phyloP scores from a whole-genome alignment of 2,113 vertebrate genomes.

The Loxodonta africana region DNA sequence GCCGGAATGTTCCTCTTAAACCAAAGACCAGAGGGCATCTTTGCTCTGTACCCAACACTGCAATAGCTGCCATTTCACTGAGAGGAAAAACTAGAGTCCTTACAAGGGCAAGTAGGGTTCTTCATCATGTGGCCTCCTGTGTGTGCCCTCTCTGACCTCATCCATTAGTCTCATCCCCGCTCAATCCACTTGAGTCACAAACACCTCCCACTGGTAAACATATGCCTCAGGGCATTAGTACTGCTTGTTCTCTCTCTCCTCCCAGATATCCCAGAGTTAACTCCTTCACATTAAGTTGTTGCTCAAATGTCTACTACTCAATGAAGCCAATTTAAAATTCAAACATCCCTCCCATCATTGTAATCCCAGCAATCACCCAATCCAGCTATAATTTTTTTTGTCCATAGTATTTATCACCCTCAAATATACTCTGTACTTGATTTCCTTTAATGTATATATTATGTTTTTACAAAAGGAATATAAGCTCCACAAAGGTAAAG shows the following conservation, averaged over 20 bases:
- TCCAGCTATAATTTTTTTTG: neutral
- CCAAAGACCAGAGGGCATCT: neutral
- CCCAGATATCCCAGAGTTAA: neutral
- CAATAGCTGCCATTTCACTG: neutral
- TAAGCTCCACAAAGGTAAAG: neutral
- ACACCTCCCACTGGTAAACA: neutral
- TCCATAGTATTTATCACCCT: neutral
- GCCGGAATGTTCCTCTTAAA: neutral
- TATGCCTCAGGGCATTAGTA: neutral
- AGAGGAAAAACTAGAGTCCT: neutral
- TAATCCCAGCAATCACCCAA: neutral
- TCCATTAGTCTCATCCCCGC: neutral
- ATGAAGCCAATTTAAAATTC: neutral
- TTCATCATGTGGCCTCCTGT: neutral
- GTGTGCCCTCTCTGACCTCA: neutral
- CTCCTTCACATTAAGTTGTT: neutral
- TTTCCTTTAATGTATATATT: constrained; percentile 12
- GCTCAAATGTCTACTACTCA: neutral
- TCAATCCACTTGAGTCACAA: neutral
- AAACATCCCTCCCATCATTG: neutral
- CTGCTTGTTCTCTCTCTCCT: neutral
- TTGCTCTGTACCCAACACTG: neutral
- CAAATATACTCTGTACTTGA: neutral
- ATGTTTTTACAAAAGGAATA: neutral
- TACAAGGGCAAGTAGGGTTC: neutral